phyloP scores from a whole-genome alignment of 2,113 vertebrate species.

The Ginglymostoma cirratum region DNA sequence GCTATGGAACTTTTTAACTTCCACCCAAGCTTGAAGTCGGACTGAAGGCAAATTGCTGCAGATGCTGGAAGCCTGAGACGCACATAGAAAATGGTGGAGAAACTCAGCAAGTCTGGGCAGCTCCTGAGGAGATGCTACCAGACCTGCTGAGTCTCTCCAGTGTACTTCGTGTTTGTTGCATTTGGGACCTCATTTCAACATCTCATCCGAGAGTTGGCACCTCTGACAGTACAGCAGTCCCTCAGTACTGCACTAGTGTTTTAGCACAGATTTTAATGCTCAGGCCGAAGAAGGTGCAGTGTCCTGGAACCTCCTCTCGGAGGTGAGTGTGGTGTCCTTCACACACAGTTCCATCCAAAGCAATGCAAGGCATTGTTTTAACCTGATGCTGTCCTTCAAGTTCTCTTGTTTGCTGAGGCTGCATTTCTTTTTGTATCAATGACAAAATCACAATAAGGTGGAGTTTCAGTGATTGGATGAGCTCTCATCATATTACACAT shows the following conservation, averaged over 20 bases:
- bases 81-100: too few species aligned
- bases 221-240: neutral
- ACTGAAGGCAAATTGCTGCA: too few species aligned
- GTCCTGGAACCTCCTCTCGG: too few species aligned
- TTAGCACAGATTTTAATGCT: neutral
- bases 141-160: too few species aligned
- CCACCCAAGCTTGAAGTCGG: neutral
- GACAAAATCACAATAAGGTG: neutral
- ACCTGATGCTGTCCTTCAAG: too few species aligned
- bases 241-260: neutral
- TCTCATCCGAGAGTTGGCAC: neutral
- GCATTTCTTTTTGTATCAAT: neutral
- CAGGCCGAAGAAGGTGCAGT: too few species aligned
- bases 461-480: neutral
- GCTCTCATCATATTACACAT: neutral
- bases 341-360: neutral
- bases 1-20: neutral
- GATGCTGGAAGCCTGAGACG: too few species aligned
- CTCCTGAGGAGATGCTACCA: too few species aligned
- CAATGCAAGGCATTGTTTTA: neutral
- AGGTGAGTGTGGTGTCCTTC: too few species aligned
- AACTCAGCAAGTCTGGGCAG: too few species aligned
- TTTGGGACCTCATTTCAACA: constrained; percentile 2
- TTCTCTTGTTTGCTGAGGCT: too few species aligned
- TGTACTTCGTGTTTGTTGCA: neutral